Evolutionary conservation across 2,888 invertebrate species (phyloP), one percentile per base, ranked within the genome.

Genomic region (Sinhomidia bicolor): DNA sequence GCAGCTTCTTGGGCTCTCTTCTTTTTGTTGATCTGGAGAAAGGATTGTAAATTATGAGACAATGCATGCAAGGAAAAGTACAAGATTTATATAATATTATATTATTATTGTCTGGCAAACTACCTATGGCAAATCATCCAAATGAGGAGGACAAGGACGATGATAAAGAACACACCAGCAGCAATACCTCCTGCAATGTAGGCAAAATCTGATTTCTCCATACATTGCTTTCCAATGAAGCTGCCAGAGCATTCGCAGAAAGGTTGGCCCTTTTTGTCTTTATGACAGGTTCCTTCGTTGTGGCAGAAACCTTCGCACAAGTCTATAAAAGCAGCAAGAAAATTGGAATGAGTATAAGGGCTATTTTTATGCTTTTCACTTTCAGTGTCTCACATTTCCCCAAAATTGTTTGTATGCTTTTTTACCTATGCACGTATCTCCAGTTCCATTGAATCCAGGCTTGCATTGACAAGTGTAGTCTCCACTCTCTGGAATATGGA

Each of bases 121-220:
- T 93, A 96, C 96, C 97, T 96, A 88, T 97, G 98, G 93, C 98
- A 98, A 93, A 98, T 98, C 98, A 98, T 98, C 98, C 98, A 98
- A 92, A 98, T 97, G 83, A 98, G 95, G 91, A 98, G 95, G 47
- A 98, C 98, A 92, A 98, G 96, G 94, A 98, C 96, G 93, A 98
- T 98, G 92, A 98, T 96, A 93, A 98, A 96, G 92, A 98, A 97
- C 89, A 98, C 98, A n/a, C 97, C 97, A 20, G 97, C 98, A 7
- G 98, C 98, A 91, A 98, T 98, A 10, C 98, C 98, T 68, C 98
- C 98, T 80, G 98, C 98, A 90, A 98, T 98, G 94, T 98, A 98
- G 14, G 98, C 98, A 98, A 99, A 95, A 93, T 99, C 97, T 84
- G 99, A 97, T 93, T 99, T 99, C 92, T 97, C 96, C 92, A 99